Conservation (phyloP, 2,113 vertebrate genomes). For the Thunnus thynnus region DNA sequence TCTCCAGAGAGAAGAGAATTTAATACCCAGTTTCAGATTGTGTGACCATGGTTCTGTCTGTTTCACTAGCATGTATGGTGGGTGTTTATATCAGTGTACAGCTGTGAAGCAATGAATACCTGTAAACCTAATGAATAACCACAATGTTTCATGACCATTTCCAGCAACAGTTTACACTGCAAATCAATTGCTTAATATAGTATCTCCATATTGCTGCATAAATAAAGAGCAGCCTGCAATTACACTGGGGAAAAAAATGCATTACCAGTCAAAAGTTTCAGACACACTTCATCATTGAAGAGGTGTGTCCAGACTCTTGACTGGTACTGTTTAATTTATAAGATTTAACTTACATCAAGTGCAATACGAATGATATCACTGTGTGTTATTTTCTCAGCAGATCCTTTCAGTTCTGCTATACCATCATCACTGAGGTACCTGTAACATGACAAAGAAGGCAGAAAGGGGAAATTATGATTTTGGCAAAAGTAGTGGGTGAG, state of each 20-base stretch:
- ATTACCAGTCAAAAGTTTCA: no score
- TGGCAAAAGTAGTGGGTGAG: background rate
- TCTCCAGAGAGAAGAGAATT: background rate
- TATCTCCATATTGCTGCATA: no score
- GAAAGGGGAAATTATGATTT: background rate
- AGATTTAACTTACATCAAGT: constrained; percentile 92
- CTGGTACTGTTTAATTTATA: background rate
- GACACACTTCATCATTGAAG: no score
- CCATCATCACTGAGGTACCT: constrained; percentile 98
- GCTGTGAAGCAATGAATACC: background rate
- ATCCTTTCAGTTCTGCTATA: constrained; percentile 91
- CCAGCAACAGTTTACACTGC: background rate
- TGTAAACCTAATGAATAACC: background rate
- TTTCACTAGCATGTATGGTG: background rate
- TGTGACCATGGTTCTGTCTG: background rate
- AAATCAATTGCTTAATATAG: background rate
- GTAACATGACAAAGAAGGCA: constrained; percentile 29
- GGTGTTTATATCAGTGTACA: background rate
- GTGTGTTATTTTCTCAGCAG: constrained; percentile 88
- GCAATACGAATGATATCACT: constrained; percentile 92
- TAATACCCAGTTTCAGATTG: background rate
- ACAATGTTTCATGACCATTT: background rate
- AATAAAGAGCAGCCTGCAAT: background rate
- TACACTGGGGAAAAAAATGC: background rate
- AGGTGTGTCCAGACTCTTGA: no score